phyloP scores from a whole-genome alignment of 1,140 invertebrate species.

The Calephelis nemesis region DNA sequence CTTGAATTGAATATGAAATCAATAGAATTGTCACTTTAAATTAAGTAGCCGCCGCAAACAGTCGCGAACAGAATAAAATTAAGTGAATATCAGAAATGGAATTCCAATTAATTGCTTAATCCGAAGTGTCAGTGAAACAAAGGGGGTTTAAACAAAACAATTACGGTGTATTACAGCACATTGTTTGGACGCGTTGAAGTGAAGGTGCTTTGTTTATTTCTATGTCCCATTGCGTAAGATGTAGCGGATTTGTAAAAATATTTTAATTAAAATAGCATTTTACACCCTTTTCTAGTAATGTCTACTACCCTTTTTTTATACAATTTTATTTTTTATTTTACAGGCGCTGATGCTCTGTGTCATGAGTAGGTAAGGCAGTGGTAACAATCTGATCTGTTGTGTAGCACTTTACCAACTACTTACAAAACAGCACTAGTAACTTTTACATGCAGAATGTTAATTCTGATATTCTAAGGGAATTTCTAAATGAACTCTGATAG shows the following conservation, averaged over 20 bases:
- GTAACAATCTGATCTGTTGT: neutral
- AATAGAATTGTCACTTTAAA: too few relatives aligned
- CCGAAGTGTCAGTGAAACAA: slow-evolving; percentile 50
- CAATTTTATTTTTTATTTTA: too few relatives aligned
- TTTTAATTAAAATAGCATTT: too few relatives aligned
- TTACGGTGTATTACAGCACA: slow-evolving; percentile 54
- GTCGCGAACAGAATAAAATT: slow-evolving; percentile 26
- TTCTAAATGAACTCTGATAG: too few relatives aligned
- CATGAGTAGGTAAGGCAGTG: neutral
- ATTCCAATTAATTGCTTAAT: slow-evolving; percentile 56
- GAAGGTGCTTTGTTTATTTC: slow-evolving; percentile 41
- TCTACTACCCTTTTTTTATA: too few relatives aligned
- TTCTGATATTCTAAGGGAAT: too few relatives aligned
- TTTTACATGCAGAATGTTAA: too few relatives aligned
- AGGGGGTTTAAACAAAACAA: slow-evolving; percentile 54
- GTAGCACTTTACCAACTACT: neutral
- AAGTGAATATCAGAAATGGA: slow-evolving; percentile 37
- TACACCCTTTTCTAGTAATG: too few relatives aligned
- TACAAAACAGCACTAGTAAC: too few relatives aligned
- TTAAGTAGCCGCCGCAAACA: neutral
- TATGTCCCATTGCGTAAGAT: slow-evolving; percentile 27
- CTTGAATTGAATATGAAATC: too few relatives aligned
- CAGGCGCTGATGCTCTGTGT: neutral
- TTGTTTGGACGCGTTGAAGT: slow-evolving; percentile 45
- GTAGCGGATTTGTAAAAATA: slow-evolving; percentile 23